phyloP scores from a whole-genome alignment of 2,113 vertebrate genomes.

The Ciconia stormi region DNA sequence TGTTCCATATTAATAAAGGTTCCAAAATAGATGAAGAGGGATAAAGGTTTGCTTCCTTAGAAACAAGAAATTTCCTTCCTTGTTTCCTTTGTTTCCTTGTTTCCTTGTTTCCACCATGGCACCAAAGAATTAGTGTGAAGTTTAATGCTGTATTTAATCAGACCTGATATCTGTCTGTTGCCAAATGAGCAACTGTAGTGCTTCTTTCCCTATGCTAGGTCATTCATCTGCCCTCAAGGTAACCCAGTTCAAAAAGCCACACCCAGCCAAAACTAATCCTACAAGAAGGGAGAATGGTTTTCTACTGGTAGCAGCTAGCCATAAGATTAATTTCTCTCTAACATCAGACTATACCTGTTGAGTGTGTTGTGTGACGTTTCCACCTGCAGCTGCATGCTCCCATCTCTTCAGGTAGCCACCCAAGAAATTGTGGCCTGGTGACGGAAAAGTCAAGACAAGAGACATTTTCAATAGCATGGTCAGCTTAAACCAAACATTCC shows the following conservation, averaged over 20 bases:
- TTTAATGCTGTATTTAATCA: not conserved
- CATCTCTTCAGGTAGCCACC: not conserved
- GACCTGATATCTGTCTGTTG: not conserved
- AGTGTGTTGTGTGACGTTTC: not conserved
- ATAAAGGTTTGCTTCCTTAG: not conserved
- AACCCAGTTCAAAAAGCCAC: not conserved
- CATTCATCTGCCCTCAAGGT: not conserved
- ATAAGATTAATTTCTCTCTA: not conserved
- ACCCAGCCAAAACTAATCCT: not conserved
- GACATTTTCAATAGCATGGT: not conserved
- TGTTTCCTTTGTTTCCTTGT: too few relatives aligned
- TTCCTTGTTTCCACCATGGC: too few relatives aligned
- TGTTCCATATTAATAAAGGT: not conserved
- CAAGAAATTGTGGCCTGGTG: not conserved
- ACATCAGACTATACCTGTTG: not conserved
- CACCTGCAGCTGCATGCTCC: not conserved
- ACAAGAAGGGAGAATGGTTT: not conserved
- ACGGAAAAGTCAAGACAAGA: not conserved
- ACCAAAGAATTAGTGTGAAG: not conserved
- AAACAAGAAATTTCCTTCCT: too few relatives aligned
- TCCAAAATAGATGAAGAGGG: not conserved
- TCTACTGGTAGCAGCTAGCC: not conserved
- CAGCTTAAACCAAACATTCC: not conserved
- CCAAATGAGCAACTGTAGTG: not conserved
- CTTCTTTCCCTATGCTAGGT: not conserved